Evolutionary conservation across 2,888 invertebrate species (phyloP).

Genomic region (Lampropteryx suffumata): DNA sequence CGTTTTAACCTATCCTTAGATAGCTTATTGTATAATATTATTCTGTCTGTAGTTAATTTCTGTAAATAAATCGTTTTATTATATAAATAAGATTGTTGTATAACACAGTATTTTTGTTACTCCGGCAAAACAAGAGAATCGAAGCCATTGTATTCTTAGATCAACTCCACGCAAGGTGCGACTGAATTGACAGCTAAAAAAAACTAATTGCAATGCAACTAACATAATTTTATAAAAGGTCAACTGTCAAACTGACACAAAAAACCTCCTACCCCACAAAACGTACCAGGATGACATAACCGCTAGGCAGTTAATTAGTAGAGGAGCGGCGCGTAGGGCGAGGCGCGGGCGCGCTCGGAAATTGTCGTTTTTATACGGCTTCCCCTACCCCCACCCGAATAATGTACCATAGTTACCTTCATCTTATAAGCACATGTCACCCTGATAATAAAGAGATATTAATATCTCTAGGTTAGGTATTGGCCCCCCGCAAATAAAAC

Average conservation of each 20-base stretch:
- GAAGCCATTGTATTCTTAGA: too few relatives aligned
- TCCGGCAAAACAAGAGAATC: too few relatives aligned
- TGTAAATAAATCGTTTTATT: too few relatives aligned
- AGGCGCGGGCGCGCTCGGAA: conserved; percentile 80
- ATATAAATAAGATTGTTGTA: too few relatives aligned
- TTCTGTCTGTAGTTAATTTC: too few relatives aligned
- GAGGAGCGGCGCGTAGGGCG: conserved; percentile 73
- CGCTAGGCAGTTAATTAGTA: conserved; percentile 79
- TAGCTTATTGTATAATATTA: too few relatives aligned
- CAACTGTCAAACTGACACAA: conserved; percentile 49
- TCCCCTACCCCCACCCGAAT: conserved; percentile 65
- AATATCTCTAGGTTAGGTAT: conserved; percentile 59
- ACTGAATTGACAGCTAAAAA: conserved; percentile 14
- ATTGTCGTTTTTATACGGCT: conserved; percentile 82
- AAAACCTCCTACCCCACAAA: conserved; percentile 65
- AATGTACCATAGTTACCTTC: conserved; percentile 76
- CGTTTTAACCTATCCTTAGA: too few relatives aligned
- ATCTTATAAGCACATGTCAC: conserved; percentile 75
- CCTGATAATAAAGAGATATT: conserved; percentile 73
- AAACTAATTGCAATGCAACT: conserved; percentile 13
- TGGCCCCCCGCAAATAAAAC: conserved; percentile 35
- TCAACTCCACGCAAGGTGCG: conserved; percentile 9
- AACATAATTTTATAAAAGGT: conserved; percentile 40
- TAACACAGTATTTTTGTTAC: too few relatives aligned
- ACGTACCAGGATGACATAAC: conserved; percentile 82